Evolutionary conservation across 1,140 invertebrate genomes (phyloP), one percentile per base, ranked within the genome.

Genomic region (Zaprionus davidi): DNA sequence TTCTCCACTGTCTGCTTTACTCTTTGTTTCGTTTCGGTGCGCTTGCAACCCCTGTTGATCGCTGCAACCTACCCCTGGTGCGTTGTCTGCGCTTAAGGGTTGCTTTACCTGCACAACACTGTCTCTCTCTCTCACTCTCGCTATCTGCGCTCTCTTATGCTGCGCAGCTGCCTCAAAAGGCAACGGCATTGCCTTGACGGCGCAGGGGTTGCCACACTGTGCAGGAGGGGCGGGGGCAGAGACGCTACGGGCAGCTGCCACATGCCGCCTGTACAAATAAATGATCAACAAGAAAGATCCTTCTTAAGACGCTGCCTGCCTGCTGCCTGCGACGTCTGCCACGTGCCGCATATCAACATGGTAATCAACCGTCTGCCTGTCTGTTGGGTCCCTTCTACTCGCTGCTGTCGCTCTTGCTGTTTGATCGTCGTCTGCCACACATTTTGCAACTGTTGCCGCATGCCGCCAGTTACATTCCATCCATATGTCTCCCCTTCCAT

Each of bases 271-370:
- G 64, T 34, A 34, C 66, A 70, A 75, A 75, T 51, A 69, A 75
- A 46, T 46, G 41, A 60, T 46, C 53, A 59, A 41, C 53, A 28
- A 24, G 22, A 67, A 68, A 76, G 59, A 76, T 70, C 74, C 74
- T 83, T 73, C 63, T 65, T 24, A 59, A 62, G 53, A 65, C 46
- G 31, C 57, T 53, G 20, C 46, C 28, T 17, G 71, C 57, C 71
- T 73, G 62, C 51, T 60, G 56, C 31, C 46, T 58, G 64, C 64
- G 64, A 74, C 57, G 57, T 53, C 66, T 88, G 85, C 86, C 85
- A 90, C 85, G 85, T 86, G 85, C 85, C 85, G 86, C 86, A 82
- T 85, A 90, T 90, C 79, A 90, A 85, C 85, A 88, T 90, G 86
- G 85, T 85, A 90, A 90, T 90, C 85, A 79, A 66, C 70, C 26